These are phyloP conservation scores for Odontomachus brunneus DNA, from an alignment of 1,140 invertebrate genomes.

Conservation along the genomic window DNA sequence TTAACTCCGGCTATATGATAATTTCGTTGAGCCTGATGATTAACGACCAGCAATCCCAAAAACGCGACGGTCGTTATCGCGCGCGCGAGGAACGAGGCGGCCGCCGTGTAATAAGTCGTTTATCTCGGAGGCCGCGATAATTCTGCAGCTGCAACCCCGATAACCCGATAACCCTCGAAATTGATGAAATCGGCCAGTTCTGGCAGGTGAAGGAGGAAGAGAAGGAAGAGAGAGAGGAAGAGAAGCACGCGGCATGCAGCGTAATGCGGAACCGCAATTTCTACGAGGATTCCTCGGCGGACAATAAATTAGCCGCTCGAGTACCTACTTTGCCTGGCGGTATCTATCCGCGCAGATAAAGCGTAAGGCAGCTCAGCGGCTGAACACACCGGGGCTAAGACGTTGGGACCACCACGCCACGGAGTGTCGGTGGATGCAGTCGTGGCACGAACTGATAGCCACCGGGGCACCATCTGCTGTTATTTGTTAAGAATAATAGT, in stretches of 20 bases:
- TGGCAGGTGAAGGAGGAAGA: background rate
- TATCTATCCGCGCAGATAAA: slow-evolving; percentile 44
- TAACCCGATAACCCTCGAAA: slow-evolving; percentile 62
- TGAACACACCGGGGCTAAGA: slow-evolving; percentile 28
- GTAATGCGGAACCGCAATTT: slow-evolving; percentile 65
- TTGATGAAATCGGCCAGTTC: slow-evolving; percentile 67
- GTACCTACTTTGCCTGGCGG: slow-evolving; percentile 50
- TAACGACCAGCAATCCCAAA: slow-evolving; percentile 38
- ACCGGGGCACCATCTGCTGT: slow-evolving; percentile 7
- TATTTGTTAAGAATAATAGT: slow-evolving; percentile 55
- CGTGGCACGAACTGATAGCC: background rate
- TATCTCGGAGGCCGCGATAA: slow-evolving; percentile 52
- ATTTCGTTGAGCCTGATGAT: slow-evolving; percentile 40
- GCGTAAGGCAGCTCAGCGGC: slow-evolving; percentile 3
- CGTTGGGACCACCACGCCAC: background rate
- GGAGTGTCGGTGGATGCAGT: slow-evolving; percentile 24
- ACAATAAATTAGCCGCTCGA: slow-evolving; percentile 68
- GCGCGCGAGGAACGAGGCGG: background rate
- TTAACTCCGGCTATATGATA: slow-evolving; percentile 26
- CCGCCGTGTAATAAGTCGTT: slow-evolving; percentile 61
- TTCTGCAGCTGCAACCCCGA: slow-evolving; percentile 58
- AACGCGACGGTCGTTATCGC: slow-evolving; percentile 10
- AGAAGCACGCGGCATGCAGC: slow-evolving; percentile 28
- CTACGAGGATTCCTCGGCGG: slow-evolving; percentile 58
- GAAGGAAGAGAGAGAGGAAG: background rate